phyloP scores from a whole-genome alignment of 2,797 vertebrate species.

The Periparus ater region DNA sequence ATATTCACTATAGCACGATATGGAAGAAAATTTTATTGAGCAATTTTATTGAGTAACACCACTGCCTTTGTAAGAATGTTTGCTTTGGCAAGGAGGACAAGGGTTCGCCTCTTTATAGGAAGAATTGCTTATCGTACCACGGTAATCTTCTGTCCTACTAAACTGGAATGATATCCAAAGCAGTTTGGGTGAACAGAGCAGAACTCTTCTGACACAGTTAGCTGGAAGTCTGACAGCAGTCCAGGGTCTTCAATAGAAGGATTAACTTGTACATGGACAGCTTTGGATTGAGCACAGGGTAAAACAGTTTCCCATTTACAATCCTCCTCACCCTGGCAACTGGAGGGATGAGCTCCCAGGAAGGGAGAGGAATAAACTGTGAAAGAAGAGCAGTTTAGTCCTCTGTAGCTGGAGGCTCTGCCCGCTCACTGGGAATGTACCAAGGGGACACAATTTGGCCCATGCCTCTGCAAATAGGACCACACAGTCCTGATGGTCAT shows the following conservation, averaged over 20 bases:
- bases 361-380: background rate
- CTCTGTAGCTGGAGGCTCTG: accelerated
- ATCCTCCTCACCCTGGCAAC: background rate
- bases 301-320: background rate
- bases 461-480: background rate
- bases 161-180: background rate
- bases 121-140: background rate
- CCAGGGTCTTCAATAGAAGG: accelerated
- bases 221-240: background rate
- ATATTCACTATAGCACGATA: background rate
- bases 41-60: background rate
- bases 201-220: background rate
- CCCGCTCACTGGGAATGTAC: accelerated
- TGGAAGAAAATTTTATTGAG: background rate
- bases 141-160: background rate
- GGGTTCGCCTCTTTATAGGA: background rate
- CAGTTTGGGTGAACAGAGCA: background rate
- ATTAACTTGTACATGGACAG: background rate
- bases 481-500: accelerated
- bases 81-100: conserved; percentile 8
- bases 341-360: background rate
- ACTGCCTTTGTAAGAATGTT: background rate
- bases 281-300: background rate
- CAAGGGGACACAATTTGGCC: background rate
- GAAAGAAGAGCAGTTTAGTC: background rate